Percentiles rank a stretch among this genome's conserved stretches.
Conservation (phyloP, 2,113 vertebrate species). For the Chroicocephalus ridibundus region DNA sequence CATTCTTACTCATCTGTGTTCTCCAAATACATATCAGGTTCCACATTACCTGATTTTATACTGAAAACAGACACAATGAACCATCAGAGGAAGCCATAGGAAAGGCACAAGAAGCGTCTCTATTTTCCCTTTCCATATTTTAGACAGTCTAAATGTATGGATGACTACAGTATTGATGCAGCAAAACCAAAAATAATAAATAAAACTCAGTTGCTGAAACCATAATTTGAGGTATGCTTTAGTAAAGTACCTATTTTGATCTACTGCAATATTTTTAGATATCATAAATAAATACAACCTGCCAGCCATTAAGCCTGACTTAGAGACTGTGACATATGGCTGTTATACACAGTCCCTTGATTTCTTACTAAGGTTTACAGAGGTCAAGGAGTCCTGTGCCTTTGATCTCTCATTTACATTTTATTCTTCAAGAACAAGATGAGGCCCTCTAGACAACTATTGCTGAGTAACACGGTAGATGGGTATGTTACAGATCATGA, state of each 20-base stretch:
- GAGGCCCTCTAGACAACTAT: background rate
- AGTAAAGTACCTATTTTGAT: background rate
- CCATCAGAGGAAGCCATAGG: background rate
- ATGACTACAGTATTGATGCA: background rate
- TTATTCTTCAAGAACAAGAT: background rate
- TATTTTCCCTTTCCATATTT: background rate
- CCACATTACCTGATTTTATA: background rate
- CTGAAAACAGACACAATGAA: background rate
- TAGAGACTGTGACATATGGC: background rate
- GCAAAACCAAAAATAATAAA: background rate
- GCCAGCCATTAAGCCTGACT: background rate
- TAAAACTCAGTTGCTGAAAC: background rate
- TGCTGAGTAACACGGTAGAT: background rate
- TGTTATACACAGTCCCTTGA: background rate
- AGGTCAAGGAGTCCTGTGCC: background rate
- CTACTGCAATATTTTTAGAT: background rate
- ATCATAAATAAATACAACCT: background rate
- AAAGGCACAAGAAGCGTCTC: background rate
- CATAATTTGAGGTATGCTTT: background rate
- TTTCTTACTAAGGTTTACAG: background rate
- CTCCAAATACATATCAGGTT: background rate
- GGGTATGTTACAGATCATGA: background rate
- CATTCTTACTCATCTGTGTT: background rate
- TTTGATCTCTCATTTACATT: background rate
- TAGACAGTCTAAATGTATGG: background rate